Conservation (phyloP, 2,113 vertebrate species). For the Antechinus flavipes region DNA sequence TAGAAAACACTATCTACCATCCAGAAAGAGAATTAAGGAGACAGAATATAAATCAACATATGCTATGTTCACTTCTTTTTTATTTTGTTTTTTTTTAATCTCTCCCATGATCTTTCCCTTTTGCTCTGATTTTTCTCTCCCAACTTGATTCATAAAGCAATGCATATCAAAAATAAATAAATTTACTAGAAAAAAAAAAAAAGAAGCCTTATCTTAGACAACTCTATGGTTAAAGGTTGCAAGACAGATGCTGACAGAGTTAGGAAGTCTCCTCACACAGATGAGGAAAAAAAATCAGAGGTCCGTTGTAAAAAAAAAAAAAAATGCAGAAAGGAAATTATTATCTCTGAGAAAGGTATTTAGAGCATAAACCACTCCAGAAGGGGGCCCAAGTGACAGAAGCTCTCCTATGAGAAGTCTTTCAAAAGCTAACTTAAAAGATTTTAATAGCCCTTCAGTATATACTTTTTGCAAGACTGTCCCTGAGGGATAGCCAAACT, state of each 20-base stretch:
- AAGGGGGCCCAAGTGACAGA: background rate
- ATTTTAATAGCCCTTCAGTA: background rate
- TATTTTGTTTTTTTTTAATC: no score
- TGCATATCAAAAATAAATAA: no score
- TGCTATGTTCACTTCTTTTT: no score
- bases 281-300: background rate
- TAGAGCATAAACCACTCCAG: background rate
- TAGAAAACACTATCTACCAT: no score
- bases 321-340: background rate
- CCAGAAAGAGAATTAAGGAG: no score
- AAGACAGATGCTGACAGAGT: background rate
- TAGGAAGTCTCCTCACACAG: background rate
- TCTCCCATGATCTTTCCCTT: no score
- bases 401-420: background rate
- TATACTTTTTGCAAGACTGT: background rate
- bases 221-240: background rate
- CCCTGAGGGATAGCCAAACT: background rate
- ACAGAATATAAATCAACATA: no score
- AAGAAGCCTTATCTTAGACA: background rate
- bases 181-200: no score
- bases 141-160: no score
- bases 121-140: no score
- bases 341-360: background rate
- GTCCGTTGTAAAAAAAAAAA: background rate
- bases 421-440: background rate